Evolutionary conservation across 2,888 invertebrate species (phyloP).

Genomic region (Exocentrus adspersus): DNA sequence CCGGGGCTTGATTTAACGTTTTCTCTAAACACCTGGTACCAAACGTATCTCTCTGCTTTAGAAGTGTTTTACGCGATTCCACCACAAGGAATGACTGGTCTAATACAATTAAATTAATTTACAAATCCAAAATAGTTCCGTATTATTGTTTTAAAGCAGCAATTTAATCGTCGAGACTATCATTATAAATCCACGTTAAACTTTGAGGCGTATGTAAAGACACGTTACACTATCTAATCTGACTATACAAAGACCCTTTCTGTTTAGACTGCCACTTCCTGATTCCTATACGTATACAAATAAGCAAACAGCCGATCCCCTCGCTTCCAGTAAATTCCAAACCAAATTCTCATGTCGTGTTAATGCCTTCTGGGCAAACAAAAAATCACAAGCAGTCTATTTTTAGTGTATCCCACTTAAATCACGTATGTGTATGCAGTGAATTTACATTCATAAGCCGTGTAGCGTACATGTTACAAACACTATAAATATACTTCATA

Average conservation of each 20-base stretch:
- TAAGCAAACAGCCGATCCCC: neutral
- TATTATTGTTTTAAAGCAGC: too few species aligned
- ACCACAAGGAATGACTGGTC: too few species aligned
- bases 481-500: constrained; percentile 9
- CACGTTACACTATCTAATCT: too few species aligned
- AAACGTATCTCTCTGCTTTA: neutral
- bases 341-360: neutral
- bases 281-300: constrained; percentile 3
- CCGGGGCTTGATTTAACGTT: neutral
- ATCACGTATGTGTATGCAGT: constrained; percentile 14
- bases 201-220: too few species aligned
- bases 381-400: constrained; percentile 20
- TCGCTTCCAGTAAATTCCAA: neutral
- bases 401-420: constrained; percentile 21
- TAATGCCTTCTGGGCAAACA: constrained; percentile 10
- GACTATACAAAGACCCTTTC: too few species aligned
- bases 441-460: constrained; percentile 16
- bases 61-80: neutral
- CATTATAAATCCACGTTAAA: too few species aligned
- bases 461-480: constrained; percentile 16
- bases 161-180: too few species aligned
- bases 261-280: constrained; percentile 15
- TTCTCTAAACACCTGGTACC: neutral
- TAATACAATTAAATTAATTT: too few species aligned
- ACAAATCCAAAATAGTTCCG: too few species aligned